These are phyloP conservation scores for Psilopogon haemacephalus DNA, from an alignment of 2,113 vertebrate species.

Conservation along the genomic window DNA sequence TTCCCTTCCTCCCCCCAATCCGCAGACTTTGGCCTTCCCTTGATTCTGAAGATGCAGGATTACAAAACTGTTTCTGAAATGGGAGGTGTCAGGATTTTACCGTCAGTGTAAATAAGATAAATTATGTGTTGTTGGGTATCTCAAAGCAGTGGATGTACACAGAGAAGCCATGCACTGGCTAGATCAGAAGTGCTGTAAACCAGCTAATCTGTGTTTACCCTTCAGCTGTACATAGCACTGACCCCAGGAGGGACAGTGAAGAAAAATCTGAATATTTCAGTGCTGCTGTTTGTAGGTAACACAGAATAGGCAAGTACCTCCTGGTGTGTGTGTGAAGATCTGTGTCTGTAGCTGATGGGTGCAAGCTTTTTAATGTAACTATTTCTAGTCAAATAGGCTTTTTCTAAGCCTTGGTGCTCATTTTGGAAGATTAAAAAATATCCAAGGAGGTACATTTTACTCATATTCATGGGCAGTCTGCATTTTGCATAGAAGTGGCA, in stretches of 20 bases:
- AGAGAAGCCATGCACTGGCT: not conserved
- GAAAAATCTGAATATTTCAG: not conserved
- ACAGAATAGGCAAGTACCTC: not conserved
- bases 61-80: not conserved
- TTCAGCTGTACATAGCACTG: not conserved
- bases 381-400: slow-evolving; percentile 37
- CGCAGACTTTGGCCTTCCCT: not conserved
- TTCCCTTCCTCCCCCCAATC: no score
- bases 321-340: not conserved
- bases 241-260: not conserved
- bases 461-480: slow-evolving; percentile 27
- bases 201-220: not conserved
- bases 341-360: not conserved
- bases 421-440: slow-evolving; percentile 23
- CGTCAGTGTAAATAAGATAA: not conserved
- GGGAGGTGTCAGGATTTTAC: not conserved
- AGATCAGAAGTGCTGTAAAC: not conserved
- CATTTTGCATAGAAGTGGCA: slow-evolving; percentile 31
- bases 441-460: not conserved
- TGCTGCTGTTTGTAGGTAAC: not conserved
- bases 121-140: not conserved
- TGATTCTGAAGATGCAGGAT: not conserved
- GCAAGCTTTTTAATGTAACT: not conserved
- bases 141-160: not conserved
- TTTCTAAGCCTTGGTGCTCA: slow-evolving; percentile 16